Percentiles rank a stretch among this genome's conserved stretches.
Conservation (phyloP, 2,113 vertebrate species). For the Brachirus orientalis region DNA sequence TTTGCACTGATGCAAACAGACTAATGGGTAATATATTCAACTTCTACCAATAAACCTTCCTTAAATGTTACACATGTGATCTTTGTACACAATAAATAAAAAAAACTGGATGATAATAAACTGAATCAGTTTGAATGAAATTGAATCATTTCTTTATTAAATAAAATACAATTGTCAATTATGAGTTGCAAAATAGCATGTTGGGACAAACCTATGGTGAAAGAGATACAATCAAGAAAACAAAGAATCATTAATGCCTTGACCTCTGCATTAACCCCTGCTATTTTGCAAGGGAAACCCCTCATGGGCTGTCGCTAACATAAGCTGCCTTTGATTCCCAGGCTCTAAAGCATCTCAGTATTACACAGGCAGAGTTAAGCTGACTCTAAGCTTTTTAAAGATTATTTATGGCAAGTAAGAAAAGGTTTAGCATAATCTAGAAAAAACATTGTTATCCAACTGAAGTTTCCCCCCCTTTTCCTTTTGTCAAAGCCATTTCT, state of each 20-base stretch:
- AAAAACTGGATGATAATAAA: slow-evolving; percentile 25
- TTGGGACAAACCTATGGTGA: neutral
- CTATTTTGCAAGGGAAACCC: slow-evolving; percentile 20
- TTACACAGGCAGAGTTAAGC: slow-evolving; percentile 6
- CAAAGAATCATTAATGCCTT: slow-evolving; percentile 3
- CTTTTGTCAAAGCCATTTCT: slow-evolving; percentile 31
- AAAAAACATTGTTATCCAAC: neutral
- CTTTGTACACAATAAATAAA: neutral
- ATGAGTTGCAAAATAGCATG: slow-evolving; percentile 1
- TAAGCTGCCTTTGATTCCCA: slow-evolving; percentile 9
- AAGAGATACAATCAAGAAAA: slow-evolving; percentile 9
- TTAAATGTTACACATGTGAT: no score
- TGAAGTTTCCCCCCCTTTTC: slow-evolving; percentile 1
- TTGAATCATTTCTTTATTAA: no score
- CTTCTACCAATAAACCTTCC: no score
- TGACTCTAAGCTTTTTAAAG: slow-evolving; percentile 6
- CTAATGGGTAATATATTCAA: no score
- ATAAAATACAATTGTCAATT: slow-evolving; percentile 16
- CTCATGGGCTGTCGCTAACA: neutral
- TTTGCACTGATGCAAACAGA: no score
- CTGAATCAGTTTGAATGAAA: slow-evolving; percentile 14
- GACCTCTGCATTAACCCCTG: slow-evolving; percentile 30
- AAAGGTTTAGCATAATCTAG: slow-evolving; percentile 12
- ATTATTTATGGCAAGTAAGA: slow-evolving; percentile 19
- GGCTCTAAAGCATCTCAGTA: neutral